Evolutionary conservation across 2,888 invertebrate genomes (phyloP).

Genomic region (Ennomos erosarius): DNA sequence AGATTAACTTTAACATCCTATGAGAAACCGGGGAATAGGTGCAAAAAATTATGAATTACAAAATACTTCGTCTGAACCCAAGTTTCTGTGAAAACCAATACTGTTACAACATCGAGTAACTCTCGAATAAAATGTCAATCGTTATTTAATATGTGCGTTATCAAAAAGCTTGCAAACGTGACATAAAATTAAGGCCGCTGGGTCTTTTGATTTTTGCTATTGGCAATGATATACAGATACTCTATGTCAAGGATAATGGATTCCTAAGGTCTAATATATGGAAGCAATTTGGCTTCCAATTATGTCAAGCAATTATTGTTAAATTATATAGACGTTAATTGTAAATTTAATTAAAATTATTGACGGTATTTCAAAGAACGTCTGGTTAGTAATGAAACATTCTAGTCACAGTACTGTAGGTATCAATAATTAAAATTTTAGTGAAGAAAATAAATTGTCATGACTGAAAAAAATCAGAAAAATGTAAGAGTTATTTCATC

Average conservation of each 20-base stretch:
- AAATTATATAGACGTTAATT: conserved; percentile 1
- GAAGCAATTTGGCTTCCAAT: conserved; percentile 15
- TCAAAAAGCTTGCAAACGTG: conserved; percentile 25
- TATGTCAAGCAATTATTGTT: conserved; percentile 10
- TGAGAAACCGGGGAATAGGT: too few species aligned
- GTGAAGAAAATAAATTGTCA: too few species aligned
- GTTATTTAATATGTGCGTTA: conserved; percentile 57
- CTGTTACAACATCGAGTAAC: conserved; percentile 45
- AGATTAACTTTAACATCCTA: too few species aligned
- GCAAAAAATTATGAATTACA: conserved; percentile 36
- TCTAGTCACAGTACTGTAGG: too few species aligned
- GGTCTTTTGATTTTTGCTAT: neutral
- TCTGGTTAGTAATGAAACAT: too few species aligned
- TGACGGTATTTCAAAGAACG: too few species aligned
- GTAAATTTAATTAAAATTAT: too few species aligned
- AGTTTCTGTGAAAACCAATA: conserved; percentile 38
- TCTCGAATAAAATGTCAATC: conserved; percentile 68
- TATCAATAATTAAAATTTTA: too few species aligned
- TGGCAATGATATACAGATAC: conserved; percentile 7
- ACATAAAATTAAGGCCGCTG: conserved; percentile 20
- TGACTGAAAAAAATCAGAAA: too few species aligned
- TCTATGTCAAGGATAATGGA: conserved; percentile 5
- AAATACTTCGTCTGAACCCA: conserved; percentile 41
- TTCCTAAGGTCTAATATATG: conserved; percentile 7
- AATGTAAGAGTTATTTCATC: too few species aligned